Conservation (phyloP, 2,797 vertebrate species). For the Notolepis coatsorum region DNA sequence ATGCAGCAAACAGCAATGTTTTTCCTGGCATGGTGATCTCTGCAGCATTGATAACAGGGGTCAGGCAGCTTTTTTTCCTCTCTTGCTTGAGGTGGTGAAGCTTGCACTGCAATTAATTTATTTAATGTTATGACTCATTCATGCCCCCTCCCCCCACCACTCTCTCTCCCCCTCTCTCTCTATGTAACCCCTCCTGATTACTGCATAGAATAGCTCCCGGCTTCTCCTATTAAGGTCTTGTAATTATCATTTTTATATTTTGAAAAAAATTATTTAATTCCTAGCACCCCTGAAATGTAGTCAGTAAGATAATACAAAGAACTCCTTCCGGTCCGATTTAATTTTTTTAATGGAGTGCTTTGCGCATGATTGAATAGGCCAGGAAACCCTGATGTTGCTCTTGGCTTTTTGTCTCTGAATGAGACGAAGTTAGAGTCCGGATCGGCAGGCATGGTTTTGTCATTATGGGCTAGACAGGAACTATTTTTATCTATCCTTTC, state of each 20-base stretch:
- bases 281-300: constrained; percentile 1
- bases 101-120: constrained; percentile 55
- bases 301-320: constrained; percentile 26
- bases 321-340: constrained; percentile 6
- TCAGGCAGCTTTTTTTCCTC: constrained; percentile 15
- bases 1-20: constrained; percentile 28
- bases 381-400: constrained; percentile 38
- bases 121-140: constrained; percentile 20
- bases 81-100: constrained; percentile 49
- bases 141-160: no score
- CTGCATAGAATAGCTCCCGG: constrained; percentile 2
- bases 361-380: constrained; percentile 31
- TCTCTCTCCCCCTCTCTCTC: not conserved
- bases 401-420: constrained; percentile 49
- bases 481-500: constrained; percentile 57
- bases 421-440: constrained; percentile 41
- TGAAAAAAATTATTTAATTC: not conserved
- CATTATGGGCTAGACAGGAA: constrained; percentile 60
- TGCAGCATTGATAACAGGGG: constrained; percentile 23
- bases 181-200: not conserved
- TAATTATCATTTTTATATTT: not conserved
- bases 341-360: constrained; percentile 16
- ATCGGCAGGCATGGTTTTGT: constrained; percentile 69
- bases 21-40: constrained; percentile 31
- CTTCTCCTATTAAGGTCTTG: constrained; percentile 1